These are phyloP conservation scores for Fabriciana adippe DNA, from an alignment of 2,888 invertebrate species.

Conservation along the genomic window DNA sequence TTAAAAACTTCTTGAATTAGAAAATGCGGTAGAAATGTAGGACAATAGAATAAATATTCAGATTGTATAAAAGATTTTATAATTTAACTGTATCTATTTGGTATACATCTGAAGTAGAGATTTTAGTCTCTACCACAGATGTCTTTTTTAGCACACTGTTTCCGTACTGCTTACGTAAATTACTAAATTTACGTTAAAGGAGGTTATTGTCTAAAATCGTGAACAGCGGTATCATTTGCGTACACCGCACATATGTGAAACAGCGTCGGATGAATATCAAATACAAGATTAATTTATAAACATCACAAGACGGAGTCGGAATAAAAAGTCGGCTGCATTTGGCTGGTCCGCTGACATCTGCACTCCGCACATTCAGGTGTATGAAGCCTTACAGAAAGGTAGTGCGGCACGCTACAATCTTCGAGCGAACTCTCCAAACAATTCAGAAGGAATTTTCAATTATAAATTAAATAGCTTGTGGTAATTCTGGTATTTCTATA, in stretches of 20 bases:
- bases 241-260: slow-evolving; percentile 34
- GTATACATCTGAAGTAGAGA: too few relatives aligned
- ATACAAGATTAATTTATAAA: slow-evolving; percentile 48
- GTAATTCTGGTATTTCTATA: slow-evolving; percentile 47
- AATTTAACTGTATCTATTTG: too few relatives aligned
- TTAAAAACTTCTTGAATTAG: too few relatives aligned
- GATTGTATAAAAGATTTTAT: too few relatives aligned
- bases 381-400: slow-evolving; percentile 65
- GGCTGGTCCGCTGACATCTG: slow-evolving; percentile 54
- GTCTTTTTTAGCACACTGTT: not conserved
- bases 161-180: slow-evolving; percentile 4
- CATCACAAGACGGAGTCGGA: slow-evolving; percentile 50
- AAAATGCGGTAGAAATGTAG: too few relatives aligned
- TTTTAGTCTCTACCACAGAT: not conserved
- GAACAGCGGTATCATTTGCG: slow-evolving; percentile 3
- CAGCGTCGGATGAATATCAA: slow-evolving; percentile 42
- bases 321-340: slow-evolving; percentile 66
- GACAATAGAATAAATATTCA: too few relatives aligned
- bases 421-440: slow-evolving; percentile 42
- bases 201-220: not conserved
- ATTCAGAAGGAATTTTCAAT: slow-evolving; percentile 63
- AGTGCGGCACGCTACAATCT: slow-evolving; percentile 48
- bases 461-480: slow-evolving; percentile 65
- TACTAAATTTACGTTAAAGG: not conserved
- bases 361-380: slow-evolving; percentile 62